These are phyloP conservation scores for Chesias legatella DNA, from an alignment of 2,888 invertebrate genomes.

Conservation along the genomic window DNA sequence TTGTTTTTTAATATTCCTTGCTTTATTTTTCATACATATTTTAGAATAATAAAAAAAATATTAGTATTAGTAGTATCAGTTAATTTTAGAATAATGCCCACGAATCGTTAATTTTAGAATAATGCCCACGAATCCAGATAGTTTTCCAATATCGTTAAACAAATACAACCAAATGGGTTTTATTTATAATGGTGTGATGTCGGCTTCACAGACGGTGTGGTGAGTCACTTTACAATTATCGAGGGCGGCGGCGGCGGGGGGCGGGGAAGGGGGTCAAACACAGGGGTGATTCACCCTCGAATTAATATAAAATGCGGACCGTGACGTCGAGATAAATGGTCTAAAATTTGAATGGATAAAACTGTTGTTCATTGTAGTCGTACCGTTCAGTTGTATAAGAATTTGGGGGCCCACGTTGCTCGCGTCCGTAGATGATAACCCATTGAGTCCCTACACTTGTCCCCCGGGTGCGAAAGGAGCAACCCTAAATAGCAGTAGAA, in stretches of 20 bases:
- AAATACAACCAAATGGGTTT: slow-evolving; percentile 17
- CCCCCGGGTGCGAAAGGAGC: no score
- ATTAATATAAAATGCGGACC: slow-evolving; percentile 60
- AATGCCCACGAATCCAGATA: no score
- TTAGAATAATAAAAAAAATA: no score
- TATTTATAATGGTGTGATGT: slow-evolving; percentile 20
- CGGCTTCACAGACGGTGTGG: slow-evolving; percentile 20
- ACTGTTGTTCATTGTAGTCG: slow-evolving; percentile 21
- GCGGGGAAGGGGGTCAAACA: slow-evolving; percentile 46
- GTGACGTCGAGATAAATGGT: slow-evolving; percentile 52
- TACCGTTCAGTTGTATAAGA: neutral
- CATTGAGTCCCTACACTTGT: no score
- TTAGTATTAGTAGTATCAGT: no score
- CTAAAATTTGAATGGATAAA: slow-evolving; percentile 48
- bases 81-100: no score
- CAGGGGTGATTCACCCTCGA: slow-evolving; percentile 45
- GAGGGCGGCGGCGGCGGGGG: slow-evolving; percentile 43
- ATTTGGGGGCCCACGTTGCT: no score
- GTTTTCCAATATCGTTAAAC: slow-evolving; percentile 12
- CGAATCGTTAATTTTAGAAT: no score
- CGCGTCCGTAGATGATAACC: no score
- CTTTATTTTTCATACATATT: no score
- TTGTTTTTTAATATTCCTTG: no score
- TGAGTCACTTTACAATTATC: slow-evolving; percentile 58
- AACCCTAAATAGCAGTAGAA: no score